phyloP scores from a whole-genome alignment of 1,140 invertebrate genomes.

The Nasonia vitripennis region DNA sequence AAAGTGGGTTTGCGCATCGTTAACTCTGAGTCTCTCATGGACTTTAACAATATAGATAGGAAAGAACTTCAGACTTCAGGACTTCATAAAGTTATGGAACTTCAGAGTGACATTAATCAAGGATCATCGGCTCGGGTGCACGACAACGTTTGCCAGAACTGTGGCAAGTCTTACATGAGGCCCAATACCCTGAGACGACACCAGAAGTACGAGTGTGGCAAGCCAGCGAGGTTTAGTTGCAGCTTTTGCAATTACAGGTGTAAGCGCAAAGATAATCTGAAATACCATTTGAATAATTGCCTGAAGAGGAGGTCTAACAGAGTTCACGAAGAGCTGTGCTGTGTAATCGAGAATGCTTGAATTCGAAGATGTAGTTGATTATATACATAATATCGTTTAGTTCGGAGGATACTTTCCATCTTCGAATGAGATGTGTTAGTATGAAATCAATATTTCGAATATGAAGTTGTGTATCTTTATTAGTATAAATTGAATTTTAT shows the following conservation, averaged over 20 bases:
- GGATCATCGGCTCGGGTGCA: background rate
- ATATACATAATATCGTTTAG: too few species aligned
- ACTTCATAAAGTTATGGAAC: too few species aligned
- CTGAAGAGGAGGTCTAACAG: constrained; percentile 28
- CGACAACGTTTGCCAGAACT: constrained; percentile 60
- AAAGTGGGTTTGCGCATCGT: background rate
- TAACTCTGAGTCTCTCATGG: background rate
- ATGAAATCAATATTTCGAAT: too few species aligned
- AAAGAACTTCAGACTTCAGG: too few species aligned
- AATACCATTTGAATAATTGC: constrained; percentile 41
- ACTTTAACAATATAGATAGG: background rate
- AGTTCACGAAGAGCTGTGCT: background rate
- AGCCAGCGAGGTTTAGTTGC: constrained; percentile 53
- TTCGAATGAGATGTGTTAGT: too few species aligned
- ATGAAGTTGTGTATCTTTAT: too few species aligned
- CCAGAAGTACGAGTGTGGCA: constrained; percentile 58
- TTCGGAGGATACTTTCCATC: too few species aligned
- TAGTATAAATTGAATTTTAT: too few species aligned
- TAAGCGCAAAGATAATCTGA: constrained; percentile 56
- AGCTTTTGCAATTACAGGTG: constrained; percentile 62
- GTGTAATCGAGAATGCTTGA: too few species aligned
- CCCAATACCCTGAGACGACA: constrained; percentile 48
- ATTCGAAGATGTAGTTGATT: too few species aligned
- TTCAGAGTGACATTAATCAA: background rate
- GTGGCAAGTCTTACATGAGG: constrained; percentile 65